Evolutionary conservation across 1,140 invertebrate species (phyloP).

Genomic region (Apis cerana): DNA sequence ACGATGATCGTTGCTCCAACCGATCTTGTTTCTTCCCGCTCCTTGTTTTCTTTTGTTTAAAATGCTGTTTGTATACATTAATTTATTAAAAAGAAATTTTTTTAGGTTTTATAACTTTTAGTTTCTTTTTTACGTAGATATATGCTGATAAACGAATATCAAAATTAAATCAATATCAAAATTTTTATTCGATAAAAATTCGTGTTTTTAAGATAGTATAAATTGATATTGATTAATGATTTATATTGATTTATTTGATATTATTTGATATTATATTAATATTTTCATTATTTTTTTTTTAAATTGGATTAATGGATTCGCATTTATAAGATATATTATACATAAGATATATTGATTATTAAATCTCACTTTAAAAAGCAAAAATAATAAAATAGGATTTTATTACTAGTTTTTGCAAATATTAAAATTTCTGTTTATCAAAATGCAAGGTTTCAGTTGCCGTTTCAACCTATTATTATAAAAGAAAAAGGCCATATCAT

Average conservation of each 20-base stretch:
- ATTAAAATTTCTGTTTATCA: neutral
- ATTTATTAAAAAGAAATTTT: neutral
- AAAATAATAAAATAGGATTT: neutral
- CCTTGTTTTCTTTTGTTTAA: no score
- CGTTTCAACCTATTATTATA: neutral
- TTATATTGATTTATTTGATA: no score
- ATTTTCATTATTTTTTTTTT: no score
- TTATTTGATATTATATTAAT: no score
- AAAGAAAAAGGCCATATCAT: slow-evolving; percentile 2
- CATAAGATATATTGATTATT: neutral
- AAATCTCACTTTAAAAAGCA: neutral
- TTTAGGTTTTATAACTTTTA: neutral
- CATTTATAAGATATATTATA: neutral
- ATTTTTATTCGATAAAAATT: no score
- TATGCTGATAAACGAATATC: neutral
- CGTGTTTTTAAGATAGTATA: no score
- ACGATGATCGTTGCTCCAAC: neutral
- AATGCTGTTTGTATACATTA: no score
- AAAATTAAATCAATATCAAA: no score
- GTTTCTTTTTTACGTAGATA: neutral
- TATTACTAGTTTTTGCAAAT: neutral
- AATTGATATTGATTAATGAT: no score
- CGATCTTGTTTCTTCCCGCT: neutral
- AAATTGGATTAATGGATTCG: no score
- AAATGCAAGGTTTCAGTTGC: neutral